phyloP scores from a whole-genome alignment of 2,113 vertebrate species.

The Manacus vitellinus region DNA sequence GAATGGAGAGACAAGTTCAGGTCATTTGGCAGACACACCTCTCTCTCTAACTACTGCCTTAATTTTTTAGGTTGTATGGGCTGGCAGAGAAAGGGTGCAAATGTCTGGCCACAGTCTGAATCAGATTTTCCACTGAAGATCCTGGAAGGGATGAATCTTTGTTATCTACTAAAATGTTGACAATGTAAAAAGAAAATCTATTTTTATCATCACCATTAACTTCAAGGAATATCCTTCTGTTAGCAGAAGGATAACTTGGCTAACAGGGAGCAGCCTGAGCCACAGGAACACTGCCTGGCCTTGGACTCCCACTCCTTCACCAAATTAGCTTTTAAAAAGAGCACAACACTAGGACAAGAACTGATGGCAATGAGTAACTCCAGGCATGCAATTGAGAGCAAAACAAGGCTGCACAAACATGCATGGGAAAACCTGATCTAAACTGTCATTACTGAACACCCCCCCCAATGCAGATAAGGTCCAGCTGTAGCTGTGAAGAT shows the following conservation, averaged over 20 bases:
- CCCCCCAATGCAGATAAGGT: neutral
- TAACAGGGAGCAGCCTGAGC: neutral
- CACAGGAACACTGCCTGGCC: neutral
- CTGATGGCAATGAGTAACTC: neutral
- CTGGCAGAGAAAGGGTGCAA: neutral
- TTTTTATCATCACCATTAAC: conserved; percentile 11
- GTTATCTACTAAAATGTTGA: conserved; percentile 19
- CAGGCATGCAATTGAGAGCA: neutral
- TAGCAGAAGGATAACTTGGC: neutral
- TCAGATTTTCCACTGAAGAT: conserved; percentile 26
- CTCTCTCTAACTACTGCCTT: neutral
- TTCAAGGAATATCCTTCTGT: neutral
- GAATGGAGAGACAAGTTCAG: neutral
- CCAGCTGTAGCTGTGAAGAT: conserved; percentile 60
- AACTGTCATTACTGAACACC: conserved; percentile 7
- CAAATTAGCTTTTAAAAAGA: neutral
- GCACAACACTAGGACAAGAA: neutral
- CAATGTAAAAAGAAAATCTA: conserved; percentile 12
- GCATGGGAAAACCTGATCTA: conserved; percentile 62
- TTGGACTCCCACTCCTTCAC: neutral
- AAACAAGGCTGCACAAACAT: neutral
- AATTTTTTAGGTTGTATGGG: neutral
- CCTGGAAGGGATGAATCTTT: neutral
- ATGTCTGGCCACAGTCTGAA: neutral
- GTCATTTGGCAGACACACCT: neutral